These are phyloP conservation scores for Betta splendens DNA, from an alignment of 2,797 vertebrate genomes.

Conservation along the genomic window DNA sequence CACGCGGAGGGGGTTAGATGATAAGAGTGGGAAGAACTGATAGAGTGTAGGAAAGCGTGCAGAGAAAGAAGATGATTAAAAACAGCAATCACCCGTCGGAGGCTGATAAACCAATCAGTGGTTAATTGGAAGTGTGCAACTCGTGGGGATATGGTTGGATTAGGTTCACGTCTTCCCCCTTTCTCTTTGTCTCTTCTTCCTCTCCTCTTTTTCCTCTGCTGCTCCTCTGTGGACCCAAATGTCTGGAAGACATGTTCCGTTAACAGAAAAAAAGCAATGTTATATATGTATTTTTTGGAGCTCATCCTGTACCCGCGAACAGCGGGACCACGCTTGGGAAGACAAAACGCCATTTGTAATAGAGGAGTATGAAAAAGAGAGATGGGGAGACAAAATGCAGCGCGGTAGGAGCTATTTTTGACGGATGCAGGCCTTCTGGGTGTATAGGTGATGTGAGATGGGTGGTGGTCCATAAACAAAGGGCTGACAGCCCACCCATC, in stretches of 20 bases:
- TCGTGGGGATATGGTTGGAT: constrained; percentile 80
- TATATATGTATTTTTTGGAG: constrained; percentile 9
- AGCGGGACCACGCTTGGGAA: constrained; percentile 30
- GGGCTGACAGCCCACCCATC: constrained; percentile 85
- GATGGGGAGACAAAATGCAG: constrained; percentile 59
- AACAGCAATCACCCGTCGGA: constrained; percentile 89
- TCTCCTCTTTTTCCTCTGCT: constrained; percentile 62
- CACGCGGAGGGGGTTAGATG: constrained; percentile 75
- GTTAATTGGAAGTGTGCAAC: constrained; percentile 90
- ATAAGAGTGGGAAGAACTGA: constrained; percentile 80
- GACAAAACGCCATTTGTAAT: constrained; percentile 38
- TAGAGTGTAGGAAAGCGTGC: constrained; percentile 75
- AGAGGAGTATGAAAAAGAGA: constrained; percentile 43
- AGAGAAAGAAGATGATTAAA: constrained; percentile 90
- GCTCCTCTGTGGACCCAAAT: constrained; percentile 40
- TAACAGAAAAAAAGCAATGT: too few species aligned
- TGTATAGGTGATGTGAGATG: constrained; percentile 78
- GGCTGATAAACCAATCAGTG: constrained; percentile 88
- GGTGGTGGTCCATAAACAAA: constrained; percentile 84
- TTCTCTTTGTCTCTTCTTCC: constrained; percentile 22
- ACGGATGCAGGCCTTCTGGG: constrained; percentile 70
- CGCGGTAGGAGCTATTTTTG: constrained; percentile 68
- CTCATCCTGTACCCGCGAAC: constrained; percentile 29
- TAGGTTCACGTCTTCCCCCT: constrained; percentile 64
- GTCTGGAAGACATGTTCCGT: constrained; percentile 44